Evolutionary conservation across 1,140 invertebrate species (phyloP), one percentile per base, ranked within the genome.

Genomic region (Nautilus pompilius): DNA sequence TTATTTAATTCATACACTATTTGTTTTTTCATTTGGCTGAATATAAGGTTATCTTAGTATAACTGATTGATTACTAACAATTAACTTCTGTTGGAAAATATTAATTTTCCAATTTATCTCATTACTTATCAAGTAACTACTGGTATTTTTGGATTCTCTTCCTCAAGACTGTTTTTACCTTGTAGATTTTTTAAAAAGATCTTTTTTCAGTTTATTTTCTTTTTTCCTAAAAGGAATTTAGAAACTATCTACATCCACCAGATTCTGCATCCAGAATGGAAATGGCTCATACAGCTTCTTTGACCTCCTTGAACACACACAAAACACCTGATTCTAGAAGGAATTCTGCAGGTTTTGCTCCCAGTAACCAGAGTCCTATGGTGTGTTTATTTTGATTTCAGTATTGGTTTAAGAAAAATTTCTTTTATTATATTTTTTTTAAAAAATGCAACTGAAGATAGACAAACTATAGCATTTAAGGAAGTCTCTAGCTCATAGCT

Each of bases 221-320:
- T 20, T 53, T 10, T 67, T 56, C 48, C 33, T 67, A 57, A 17
- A 15, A 72, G 69, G 69, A 67, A 63, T 73, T 73, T 49, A 62
- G 66, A 57, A 32, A 49, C 22, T 68, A 73, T 34, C 59, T 67
- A 30, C 57, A 62, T 17, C 71, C 69, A 29, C 69, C 74, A 45
- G 68, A 69, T 34, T 66, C 62, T 53, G 57, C 69, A 41, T 51
- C 64, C 4, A 62, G 76, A 24, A 67, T 71, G 48, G 72, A 69
- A 36, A 70, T 76, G 60, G 76, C 74, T 10, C 68, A 71, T 24
- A 62, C 75, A 5, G 73, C 68, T 0, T 76, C 72, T 2, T 66
- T 72, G 48, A 67, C 70, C 13, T 76, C 76, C 3, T 48, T 69
- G 2, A 60, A 71, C 22, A 69, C 73, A 20, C 24, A 28, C 28